Base-by-base conservation (phyloP, 2,888 invertebrate genomes). In the Matsumyia berberina region DNA sequence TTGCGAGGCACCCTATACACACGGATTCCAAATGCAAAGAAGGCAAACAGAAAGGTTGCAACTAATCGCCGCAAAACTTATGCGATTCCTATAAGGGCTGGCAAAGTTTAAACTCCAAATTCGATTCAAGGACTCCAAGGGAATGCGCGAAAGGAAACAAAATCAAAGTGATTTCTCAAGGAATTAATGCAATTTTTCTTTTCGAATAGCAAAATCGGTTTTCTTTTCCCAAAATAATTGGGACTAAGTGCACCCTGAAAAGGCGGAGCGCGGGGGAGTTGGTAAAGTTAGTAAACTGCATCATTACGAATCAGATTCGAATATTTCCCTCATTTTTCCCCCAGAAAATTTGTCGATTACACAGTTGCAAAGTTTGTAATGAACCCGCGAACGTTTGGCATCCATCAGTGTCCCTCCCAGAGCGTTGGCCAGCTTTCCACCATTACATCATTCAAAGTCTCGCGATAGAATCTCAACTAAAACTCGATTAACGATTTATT, bases 361-460 rank as follows among this genome's bases (percentile, higher is more conserved):
- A 67, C 9, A 51, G 46, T 62, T 44, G 53, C n/a, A 73, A 79
- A 46, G 73, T 51, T 79, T 79, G 69, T 81, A 80, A 74, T 74
- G 67, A 80, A 67, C 55, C 57, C 17, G 31, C 7, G 29, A 78
- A 64, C 19, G 55, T 70, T 55, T 64, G 37, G 44, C 33, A 78
- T 80, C 53, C 39, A 66, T 80, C 74, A 79, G 51, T 46, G 44
- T 17, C 60, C n/a, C 17, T 37, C 29, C 60, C n/a, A 12, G 17
- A 31, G 5, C 12, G 5, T 39, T 15, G n/a, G 5, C 0, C 12
- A 17, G 15, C 15, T 1, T 15, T 5, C 15, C 5, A 53, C 4
- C 7, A 31, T 66, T 53, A 17, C 53, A 42, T 53, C 67, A 67
- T 39, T 39, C n/a, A n/a, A n/a, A n/a, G n/a, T n/a, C n/a, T n/a